These are phyloP conservation scores for Capitella teleta DNA, from an alignment of 1,140 invertebrate genomes.

Conservation along the genomic window DNA sequence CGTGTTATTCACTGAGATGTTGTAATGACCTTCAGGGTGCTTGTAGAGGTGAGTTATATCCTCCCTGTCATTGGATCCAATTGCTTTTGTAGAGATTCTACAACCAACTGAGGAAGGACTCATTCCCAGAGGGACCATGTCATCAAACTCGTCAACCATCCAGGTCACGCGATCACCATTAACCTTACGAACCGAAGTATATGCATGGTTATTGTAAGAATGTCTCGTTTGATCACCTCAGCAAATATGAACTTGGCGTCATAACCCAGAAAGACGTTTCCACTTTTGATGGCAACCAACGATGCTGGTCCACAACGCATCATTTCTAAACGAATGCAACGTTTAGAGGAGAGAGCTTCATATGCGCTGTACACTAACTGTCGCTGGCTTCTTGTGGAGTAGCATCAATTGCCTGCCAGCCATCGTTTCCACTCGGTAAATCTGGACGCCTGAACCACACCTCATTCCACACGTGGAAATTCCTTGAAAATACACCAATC, in stretches of 20 bases:
- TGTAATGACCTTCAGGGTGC: constrained; percentile 74
- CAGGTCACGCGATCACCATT: constrained; percentile 61
- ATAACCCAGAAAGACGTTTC: constrained; percentile 65
- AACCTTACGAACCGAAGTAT: too few species aligned
- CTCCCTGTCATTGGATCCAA: constrained; percentile 53
- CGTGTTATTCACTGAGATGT: too few species aligned
- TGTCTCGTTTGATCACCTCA: too few species aligned
- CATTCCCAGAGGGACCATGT: constrained; percentile 11
- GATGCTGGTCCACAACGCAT: constrained; percentile 52
- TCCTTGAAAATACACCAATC: too few species aligned
- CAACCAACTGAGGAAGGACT: constrained; percentile 64
- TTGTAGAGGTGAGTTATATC: constrained; percentile 84
- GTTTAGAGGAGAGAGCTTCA: too few species aligned
- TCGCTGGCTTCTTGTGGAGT: constrained; percentile 74
- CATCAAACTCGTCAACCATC: constrained; percentile 13
- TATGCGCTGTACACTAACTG: neutral
- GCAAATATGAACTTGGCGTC: constrained; percentile 72
- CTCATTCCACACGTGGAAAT: constrained; percentile 94
- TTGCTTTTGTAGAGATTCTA: constrained; percentile 76
- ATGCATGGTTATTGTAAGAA: too few species aligned
- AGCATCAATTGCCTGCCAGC: constrained; percentile 87
- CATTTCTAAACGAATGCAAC: too few species aligned
- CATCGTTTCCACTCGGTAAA: constrained; percentile 59
- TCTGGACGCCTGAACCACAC: constrained; percentile 84
- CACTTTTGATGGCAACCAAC: constrained; percentile 64